Conservation (phyloP, 1,140 invertebrate species). For the Galendromus occidentalis region DNA sequence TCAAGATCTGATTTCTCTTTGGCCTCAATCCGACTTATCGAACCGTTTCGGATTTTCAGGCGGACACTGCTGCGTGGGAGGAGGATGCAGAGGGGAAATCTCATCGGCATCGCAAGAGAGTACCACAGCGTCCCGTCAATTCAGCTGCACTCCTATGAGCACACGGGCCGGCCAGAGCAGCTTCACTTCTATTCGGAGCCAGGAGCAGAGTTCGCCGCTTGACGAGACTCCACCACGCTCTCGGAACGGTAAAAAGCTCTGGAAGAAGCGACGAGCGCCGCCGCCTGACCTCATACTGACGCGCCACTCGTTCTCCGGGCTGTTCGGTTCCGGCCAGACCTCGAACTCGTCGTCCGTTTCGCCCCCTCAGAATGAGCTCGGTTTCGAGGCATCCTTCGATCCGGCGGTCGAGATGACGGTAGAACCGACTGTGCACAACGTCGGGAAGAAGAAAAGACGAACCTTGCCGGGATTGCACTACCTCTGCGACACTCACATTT, state of each 20-base stretch:
- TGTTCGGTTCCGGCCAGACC: neutral
- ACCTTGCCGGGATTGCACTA: neutral
- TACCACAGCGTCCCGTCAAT: constrained; percentile 4
- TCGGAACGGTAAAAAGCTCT: neutral
- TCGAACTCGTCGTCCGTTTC: neutral
- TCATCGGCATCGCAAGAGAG: neutral
- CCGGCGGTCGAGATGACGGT: too few relatives aligned
- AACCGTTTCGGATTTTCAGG: neutral
- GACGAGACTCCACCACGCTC: neutral
- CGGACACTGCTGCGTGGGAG: neutral
- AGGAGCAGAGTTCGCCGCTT: neutral
- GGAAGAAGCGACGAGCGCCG: neutral
- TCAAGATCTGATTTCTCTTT: too few relatives aligned
- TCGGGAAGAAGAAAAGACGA: too few relatives aligned
- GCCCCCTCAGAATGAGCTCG: neutral
- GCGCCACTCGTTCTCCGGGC: neutral
- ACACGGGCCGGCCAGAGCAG: neutral
- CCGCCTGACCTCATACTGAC: neutral
- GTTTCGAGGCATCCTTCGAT: too few relatives aligned
- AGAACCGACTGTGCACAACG: too few relatives aligned
- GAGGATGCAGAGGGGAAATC: neutral
- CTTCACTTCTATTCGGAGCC: neutral
- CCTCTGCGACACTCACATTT: constrained; percentile 2
- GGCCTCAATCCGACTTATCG: too few relatives aligned
- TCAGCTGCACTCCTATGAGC: neutral